Conservation (phyloP, 2,888 invertebrate genomes). For the Ectropis crepuscularia region DNA sequence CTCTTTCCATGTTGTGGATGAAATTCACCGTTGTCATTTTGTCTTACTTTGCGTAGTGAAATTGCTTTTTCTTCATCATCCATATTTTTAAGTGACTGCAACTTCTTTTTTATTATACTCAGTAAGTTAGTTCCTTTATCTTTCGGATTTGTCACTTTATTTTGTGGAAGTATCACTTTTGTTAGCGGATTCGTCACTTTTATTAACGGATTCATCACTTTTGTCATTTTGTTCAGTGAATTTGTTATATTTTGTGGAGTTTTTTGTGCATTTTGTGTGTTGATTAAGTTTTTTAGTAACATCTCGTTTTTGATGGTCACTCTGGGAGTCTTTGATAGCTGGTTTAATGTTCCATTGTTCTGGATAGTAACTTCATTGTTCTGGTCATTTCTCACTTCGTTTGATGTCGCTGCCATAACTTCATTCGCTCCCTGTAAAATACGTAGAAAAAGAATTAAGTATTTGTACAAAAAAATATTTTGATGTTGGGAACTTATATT, state of each 20-base stretch:
- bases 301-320: conserved; percentile 13
- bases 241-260: neutral
- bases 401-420: conserved; percentile 3
- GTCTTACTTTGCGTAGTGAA: conserved; percentile 30
- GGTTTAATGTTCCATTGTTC: conserved; percentile 1
- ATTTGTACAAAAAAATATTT: too few species aligned
- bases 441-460: too few species aligned
- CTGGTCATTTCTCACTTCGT: neutral
- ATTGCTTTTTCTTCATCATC: conserved; percentile 25
- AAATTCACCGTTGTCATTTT: conserved; percentile 50
- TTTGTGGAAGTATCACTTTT: neutral
- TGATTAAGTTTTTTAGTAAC: neutral
- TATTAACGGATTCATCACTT: neutral
- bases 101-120: neutral
- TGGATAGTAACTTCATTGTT: neutral
- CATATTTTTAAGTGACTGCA: neutral
- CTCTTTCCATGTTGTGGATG: conserved; percentile 62
- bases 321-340: neutral
- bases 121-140: neutral
- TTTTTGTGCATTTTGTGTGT: neutral
- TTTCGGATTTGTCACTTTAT: neutral
- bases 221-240: neutral
- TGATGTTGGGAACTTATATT: too few species aligned
- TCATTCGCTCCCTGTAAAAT: neutral
- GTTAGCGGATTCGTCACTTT: neutral